Percentiles rank a stretch among this genome's conserved stretches.
phyloP scores from a whole-genome alignment of 2,113 vertebrate species.

The Serinus canaria region DNA sequence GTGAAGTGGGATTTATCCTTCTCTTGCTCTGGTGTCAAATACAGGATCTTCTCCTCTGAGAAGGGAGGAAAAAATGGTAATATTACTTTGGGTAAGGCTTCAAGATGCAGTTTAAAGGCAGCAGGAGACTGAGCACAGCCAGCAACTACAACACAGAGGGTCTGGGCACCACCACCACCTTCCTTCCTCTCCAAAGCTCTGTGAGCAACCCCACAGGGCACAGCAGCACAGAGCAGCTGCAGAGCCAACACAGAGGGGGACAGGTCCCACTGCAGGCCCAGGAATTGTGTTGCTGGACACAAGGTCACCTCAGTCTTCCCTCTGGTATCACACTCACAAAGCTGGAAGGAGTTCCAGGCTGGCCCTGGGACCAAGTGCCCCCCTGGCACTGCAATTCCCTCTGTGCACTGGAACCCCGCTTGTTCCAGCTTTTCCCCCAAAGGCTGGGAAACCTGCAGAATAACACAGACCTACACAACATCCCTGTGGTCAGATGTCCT shows the following conservation, averaged over 20 bases:
- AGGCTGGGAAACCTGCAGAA: neutral
- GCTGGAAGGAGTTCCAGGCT: no score
- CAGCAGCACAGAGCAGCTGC: neutral
- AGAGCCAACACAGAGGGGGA: neutral
- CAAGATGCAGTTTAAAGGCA: neutral
- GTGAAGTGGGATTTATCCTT: constrained; percentile 99
- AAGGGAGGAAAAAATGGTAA: neutral
- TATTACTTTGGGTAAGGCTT: neutral
- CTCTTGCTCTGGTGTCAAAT: constrained; percentile 97
- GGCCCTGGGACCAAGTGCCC: neutral
- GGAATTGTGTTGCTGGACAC: neutral
- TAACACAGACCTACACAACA: neutral
- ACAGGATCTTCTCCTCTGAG: constrained; percentile 95
- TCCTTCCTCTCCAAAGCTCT: neutral
- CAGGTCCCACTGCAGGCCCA: neutral
- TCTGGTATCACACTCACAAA: neutral
- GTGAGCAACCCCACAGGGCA: neutral
- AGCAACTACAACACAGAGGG: neutral
- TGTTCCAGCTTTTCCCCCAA: neutral
- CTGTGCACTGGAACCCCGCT: neutral
- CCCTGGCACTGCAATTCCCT: neutral
- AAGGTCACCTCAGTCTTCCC: neutral
- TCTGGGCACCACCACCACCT: neutral
- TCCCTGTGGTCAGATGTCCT: neutral
- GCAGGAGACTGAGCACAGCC: neutral